Evolutionary conservation across 92 coral and sea anemone species (phyloP).

Genomic region (Palythoa grandiflora): DNA sequence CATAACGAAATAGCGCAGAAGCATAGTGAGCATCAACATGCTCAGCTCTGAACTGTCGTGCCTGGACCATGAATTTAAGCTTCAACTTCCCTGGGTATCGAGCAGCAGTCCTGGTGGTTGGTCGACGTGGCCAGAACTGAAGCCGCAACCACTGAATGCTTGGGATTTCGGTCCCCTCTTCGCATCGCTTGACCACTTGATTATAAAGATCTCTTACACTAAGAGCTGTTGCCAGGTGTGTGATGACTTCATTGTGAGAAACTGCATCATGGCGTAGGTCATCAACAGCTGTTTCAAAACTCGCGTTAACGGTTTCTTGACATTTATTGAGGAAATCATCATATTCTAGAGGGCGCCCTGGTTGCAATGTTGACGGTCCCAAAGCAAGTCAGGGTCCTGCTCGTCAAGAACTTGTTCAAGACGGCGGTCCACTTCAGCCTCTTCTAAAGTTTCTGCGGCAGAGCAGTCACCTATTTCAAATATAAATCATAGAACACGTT

Average conservation of each 20-base stretch:
- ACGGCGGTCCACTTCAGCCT: too few relatives aligned
- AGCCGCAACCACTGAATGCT: slow-evolving; percentile 58
- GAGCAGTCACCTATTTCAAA: too few relatives aligned
- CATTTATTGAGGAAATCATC: slow-evolving; percentile 42
- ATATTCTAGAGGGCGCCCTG: slow-evolving; percentile 42
- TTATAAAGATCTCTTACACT: too few relatives aligned
- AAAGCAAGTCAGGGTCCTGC: too few relatives aligned
- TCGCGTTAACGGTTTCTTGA: slow-evolving; percentile 21
- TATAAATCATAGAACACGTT: too few relatives aligned
- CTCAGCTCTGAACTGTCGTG: slow-evolving; percentile 41
- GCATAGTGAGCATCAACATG: slow-evolving; percentile 60
- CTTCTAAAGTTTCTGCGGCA: too few relatives aligned
- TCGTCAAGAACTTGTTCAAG: too few relatives aligned
- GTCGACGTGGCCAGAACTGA: slow-evolving; percentile 57
- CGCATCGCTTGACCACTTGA: too few relatives aligned
- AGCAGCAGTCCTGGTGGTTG: slow-evolving; percentile 46
- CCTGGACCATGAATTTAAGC: slow-evolving; percentile 54
- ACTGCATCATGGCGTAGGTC: too few relatives aligned
- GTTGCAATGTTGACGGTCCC: too few relatives aligned
- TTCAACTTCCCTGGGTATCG: slow-evolving; percentile 38
- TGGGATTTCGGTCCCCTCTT: slow-evolving; percentile 12
- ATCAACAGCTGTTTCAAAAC: slow-evolving; percentile 28
- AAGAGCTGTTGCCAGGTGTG: too few relatives aligned
- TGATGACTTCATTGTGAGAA: too few relatives aligned
- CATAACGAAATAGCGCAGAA: slow-evolving; percentile 27